Percentiles rank a stretch among this genome's conserved stretches.
phyloP scores from a whole-genome alignment of 2,888 invertebrate genomes.

The Psylliodes chrysocephalus region DNA sequence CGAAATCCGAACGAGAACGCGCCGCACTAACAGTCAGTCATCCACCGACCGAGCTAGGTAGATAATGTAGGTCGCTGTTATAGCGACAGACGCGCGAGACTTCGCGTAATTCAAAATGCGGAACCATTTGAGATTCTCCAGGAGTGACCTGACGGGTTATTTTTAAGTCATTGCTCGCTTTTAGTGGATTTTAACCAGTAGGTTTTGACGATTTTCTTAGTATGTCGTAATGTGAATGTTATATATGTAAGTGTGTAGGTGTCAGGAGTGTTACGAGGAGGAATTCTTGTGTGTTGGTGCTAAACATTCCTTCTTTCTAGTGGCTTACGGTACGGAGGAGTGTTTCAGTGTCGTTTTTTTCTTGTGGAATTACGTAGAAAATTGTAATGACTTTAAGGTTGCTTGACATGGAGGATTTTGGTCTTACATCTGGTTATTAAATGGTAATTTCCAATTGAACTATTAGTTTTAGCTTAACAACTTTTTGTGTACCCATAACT shows the following conservation, averaged over 20 bases:
- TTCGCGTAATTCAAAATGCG: slow-evolving; percentile 33
- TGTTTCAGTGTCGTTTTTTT: slow-evolving; percentile 8
- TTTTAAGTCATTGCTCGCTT: slow-evolving; percentile 23
- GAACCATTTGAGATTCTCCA: slow-evolving; percentile 22
- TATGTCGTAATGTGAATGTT: slow-evolving; percentile 24
- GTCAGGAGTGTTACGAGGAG: slow-evolving; percentile 19
- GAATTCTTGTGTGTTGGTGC: slow-evolving; percentile 17
- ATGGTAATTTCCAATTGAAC: slow-evolving; percentile 9
- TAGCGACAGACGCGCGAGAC: slow-evolving; percentile 33
- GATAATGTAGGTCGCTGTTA: slow-evolving; percentile 31
- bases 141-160: slow-evolving; percentile 22
- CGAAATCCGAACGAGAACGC: background rate
- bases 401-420: slow-evolving; percentile 2
- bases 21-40: slow-evolving; percentile 25
- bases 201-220: slow-evolving; percentile 17
- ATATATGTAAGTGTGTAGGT: slow-evolving; percentile 33
- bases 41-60: slow-evolving; percentile 29
- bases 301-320: slow-evolving; percentile 4
- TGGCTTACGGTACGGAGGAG: background rate
- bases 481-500: too few species aligned
- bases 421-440: slow-evolving; percentile 2
- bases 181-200: slow-evolving; percentile 23
- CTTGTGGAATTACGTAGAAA: slow-evolving; percentile 2
- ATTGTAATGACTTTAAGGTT: background rate
- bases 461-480: too few species aligned